Evolutionary conservation across 2,888 invertebrate species (phyloP).

Genomic region (Chaetogeoica ovagalla): DNA sequence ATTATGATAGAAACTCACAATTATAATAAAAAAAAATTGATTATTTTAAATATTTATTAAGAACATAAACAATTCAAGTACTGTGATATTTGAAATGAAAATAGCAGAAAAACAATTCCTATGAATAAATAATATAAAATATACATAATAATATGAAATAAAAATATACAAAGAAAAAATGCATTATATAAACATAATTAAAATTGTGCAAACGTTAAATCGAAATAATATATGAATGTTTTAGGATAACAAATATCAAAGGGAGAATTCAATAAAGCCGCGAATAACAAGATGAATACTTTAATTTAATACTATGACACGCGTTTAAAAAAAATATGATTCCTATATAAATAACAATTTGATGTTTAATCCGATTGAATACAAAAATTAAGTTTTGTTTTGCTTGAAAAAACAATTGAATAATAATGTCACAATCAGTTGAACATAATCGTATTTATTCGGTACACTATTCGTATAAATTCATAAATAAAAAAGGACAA

Average conservation of each 20-base stretch:
- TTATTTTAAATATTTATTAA: no score
- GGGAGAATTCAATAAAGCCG: background rate
- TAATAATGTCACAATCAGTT: background rate
- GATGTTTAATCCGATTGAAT: background rate
- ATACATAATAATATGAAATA: no score
- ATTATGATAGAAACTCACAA: no score
- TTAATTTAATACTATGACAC: background rate
- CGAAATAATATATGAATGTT: slow-evolving; percentile 10
- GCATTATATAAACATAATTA: background rate
- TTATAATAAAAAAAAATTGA: no score
- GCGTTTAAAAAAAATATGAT: no score
- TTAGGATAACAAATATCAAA: background rate
- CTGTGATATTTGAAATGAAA: no score
- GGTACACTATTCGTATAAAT: background rate
- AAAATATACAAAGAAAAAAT: background rate
- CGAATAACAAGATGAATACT: background rate
- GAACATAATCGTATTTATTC: background rate
- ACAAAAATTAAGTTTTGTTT: background rate
- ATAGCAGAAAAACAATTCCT: no score
- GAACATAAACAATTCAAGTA: no score
- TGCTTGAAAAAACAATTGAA: background rate
- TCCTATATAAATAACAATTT: no score
- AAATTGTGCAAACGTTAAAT: background rate
- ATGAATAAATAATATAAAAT: no score
- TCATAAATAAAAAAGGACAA: slow-evolving; percentile 1